Evolutionary conservation across 1,140 invertebrate species (phyloP).

Genomic region (Drosophila ohnishii): DNA sequence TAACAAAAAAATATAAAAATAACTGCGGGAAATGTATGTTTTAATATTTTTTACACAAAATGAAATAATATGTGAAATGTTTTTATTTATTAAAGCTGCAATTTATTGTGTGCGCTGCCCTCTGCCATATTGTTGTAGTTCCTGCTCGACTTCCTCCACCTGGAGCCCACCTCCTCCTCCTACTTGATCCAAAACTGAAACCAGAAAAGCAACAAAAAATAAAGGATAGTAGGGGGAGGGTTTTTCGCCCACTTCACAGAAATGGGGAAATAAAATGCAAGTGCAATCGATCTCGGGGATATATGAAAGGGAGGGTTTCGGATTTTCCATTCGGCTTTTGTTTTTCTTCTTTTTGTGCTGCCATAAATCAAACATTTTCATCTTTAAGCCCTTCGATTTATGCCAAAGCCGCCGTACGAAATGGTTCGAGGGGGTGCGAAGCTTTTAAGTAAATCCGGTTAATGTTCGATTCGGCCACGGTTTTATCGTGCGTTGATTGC

Average conservation of each 20-base stretch:
- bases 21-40: background rate
- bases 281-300: conserved; percentile 34
- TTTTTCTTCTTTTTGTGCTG: conserved; percentile 1
- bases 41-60: conserved; percentile 24
- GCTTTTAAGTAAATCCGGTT: conserved; percentile 31
- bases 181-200: background rate
- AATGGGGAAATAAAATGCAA: conserved; percentile 37
- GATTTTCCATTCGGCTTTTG: conserved; percentile 1
- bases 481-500: conserved; percentile 12
- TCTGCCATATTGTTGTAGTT: conserved; percentile 46
- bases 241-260: background rate
- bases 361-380: conserved; percentile 45
- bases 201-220: background rate
- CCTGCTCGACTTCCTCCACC: background rate
- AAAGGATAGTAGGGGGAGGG: background rate
- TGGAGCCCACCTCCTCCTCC: background rate
- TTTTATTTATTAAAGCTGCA: conserved; percentile 54
- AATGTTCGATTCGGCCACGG: conserved; percentile 14
- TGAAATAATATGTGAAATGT: conserved; percentile 39
- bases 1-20: background rate
- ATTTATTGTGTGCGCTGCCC: conserved; percentile 21
- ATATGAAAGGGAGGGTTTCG: background rate
- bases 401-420: conserved; percentile 24
- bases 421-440: conserved; percentile 6
- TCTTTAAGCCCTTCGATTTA: conserved; percentile 33